Base-by-base conservation (phyloP, 2,888 invertebrate genomes). In the Eurois occulta region DNA sequence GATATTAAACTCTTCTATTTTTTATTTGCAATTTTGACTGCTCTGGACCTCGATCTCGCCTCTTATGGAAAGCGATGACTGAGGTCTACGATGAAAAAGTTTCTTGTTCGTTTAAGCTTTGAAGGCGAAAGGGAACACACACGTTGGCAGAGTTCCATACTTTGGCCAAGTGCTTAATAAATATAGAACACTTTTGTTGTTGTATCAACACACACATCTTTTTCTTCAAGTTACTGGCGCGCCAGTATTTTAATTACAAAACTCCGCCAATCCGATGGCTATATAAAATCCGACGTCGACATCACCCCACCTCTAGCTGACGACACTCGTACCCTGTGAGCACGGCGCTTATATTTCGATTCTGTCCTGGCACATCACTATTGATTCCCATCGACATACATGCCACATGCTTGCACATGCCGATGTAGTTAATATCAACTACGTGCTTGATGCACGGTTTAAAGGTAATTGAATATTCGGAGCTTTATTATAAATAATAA, bases 341-440 rank as follows among this genome's bases (percentile, higher is more conserved):
- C 64, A 60, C 72, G 62, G 38, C 79, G 77, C 80, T 88, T 88
- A 86, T 83, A 88, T 84, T 81, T 75, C 73, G 84, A 86, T 85
- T 81, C 77, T 77, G 78, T 77, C 64, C 68, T 67, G 78, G 78
- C 67, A 76, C 76, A 83, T 80, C 86, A 77, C 88, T 77, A 86
- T 88, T 79, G 86, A 86, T 86, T 88, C 77, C 35, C 74, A 68
- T 52, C 72, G 71, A 76, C 55, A 67, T 73, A 72, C 79, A 62
- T 65, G 68, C 38, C 52, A 66, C 68, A 74, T 76, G 58, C 32
- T 60, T 7, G 60, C 32, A 60, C 16, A 58, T 58, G 32, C 38
- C 48, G 35, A 72, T 52, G 67, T 69, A 69, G 38, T 60, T 38
- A 71, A 65, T 48, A 64, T 71, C 58, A 70, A 77, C 32, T 62